Conservation (phyloP, 2,888 invertebrate genomes). For the Hypomecis atomaria region DNA sequence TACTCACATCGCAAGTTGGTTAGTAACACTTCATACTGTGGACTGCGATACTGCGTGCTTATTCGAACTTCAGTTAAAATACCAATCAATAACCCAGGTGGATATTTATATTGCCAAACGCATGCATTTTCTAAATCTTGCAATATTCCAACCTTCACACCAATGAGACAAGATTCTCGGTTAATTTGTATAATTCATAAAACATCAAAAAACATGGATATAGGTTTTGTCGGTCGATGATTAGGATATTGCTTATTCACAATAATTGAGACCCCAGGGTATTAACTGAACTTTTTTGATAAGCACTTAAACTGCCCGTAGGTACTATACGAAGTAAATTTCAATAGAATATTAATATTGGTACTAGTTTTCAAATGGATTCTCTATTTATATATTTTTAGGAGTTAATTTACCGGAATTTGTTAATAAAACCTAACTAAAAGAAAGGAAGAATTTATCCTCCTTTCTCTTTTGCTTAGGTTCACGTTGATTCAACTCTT, state of each 20-base stretch:
- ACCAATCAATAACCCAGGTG: neutral
- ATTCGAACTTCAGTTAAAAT: slow-evolving; percentile 11
- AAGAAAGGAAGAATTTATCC: no score
- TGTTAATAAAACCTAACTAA: no score
- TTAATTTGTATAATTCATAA: neutral
- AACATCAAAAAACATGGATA: neutral
- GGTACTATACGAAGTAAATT: no score
- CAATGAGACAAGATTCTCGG: neutral
- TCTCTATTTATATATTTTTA: no score
- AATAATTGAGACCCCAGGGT: slow-evolving; percentile 5
- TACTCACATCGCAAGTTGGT: slow-evolving; percentile 30
- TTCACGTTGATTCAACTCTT: no score
- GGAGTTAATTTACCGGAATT: no score
- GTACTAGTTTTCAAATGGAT: no score
- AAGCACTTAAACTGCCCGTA: no score
- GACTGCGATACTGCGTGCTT: slow-evolving; percentile 26
- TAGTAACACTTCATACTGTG: slow-evolving; percentile 24
- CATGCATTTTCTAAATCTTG: slow-evolving; percentile 18
- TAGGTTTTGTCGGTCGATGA: neutral
- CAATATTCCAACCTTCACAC: neutral
- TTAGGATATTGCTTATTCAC: slow-evolving; percentile 7
- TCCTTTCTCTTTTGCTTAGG: no score
- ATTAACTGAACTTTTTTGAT: no score
- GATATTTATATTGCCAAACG: slow-evolving; percentile 4
- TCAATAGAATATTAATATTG: no score